phyloP scores from a whole-genome alignment of 2,113 vertebrate species.

The Dascyllus trimaculatus region DNA sequence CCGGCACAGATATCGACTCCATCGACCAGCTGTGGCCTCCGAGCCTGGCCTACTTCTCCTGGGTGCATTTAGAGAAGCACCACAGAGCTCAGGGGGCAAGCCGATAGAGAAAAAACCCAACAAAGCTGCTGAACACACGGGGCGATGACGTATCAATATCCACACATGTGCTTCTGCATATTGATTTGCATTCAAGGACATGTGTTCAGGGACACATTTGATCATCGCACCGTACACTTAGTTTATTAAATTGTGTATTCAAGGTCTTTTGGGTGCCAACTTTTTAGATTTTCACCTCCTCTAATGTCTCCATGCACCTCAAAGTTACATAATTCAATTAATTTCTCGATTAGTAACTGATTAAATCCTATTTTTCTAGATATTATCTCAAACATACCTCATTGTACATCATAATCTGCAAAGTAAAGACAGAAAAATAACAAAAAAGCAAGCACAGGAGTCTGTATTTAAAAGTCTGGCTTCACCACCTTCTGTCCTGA shows the following conservation, averaged over 20 bases:
- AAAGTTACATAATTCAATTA: no score
- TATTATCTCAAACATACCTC: no score
- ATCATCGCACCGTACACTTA: neutral
- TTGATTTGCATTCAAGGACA: neutral
- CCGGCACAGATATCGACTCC: conserved; percentile 61
- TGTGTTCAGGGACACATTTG: neutral
- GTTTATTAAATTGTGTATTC: neutral
- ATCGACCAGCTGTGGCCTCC: conserved; percentile 57
- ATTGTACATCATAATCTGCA: no score
- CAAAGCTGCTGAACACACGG: conserved; percentile 11
- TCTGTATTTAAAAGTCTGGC: neutral
- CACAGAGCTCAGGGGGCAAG: conserved; percentile 29
- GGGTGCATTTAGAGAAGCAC: conserved; percentile 55
- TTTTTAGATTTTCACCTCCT: neutral
- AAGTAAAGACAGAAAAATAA: neutral
- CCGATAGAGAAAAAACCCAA: conserved; percentile 7
- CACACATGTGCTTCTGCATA: neutral
- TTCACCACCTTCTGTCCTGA: neutral
- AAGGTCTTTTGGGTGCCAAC: neutral
- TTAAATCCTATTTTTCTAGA: no score
- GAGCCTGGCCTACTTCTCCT: conserved; percentile 74
- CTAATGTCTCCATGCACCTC: no score
- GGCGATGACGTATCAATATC: neutral
- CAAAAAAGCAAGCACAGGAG: neutral
- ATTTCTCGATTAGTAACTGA: no score